These are phyloP conservation scores for Gnatocerus cornutus DNA, from an alignment of 2,888 invertebrate species.

Conservation along the genomic window DNA sequence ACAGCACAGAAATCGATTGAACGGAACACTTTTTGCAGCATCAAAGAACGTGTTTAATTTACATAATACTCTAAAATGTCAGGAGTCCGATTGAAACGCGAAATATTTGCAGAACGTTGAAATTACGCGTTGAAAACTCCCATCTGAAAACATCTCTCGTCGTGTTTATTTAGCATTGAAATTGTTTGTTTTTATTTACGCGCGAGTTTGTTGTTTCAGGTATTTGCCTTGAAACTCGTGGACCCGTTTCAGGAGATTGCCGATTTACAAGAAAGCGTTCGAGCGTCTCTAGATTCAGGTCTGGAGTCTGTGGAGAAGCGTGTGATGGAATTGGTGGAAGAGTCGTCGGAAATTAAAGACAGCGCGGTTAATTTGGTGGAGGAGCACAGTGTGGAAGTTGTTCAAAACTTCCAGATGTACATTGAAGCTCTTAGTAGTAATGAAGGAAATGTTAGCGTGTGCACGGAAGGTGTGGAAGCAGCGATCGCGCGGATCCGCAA, in stretches of 20 bases:
- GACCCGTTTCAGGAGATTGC: slow-evolving; percentile 5
- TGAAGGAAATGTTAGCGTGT: slow-evolving; percentile 12
- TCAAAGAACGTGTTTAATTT: slow-evolving; percentile 21
- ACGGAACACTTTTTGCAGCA: not conserved
- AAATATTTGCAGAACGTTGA: slow-evolving; percentile 27
- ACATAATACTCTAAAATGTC: not conserved
- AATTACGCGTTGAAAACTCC: not conserved
- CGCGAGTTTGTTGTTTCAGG: too few species aligned
- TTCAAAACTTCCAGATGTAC: slow-evolving; percentile 10
- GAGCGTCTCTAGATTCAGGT: not conserved
- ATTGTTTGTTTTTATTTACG: too few species aligned
- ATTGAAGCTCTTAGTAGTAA: not conserved
- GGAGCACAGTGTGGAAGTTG: slow-evolving; percentile 8
- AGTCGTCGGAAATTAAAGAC: not conserved
- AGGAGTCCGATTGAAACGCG: slow-evolving; percentile 10
- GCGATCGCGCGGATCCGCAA: not conserved
- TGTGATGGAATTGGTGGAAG: slow-evolving; percentile 9
- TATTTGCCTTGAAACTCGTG: not conserved
- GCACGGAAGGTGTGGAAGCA: not conserved
- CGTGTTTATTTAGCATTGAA: too few species aligned
- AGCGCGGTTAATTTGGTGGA: slow-evolving; percentile 24
- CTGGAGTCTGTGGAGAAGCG: slow-evolving; percentile 15
- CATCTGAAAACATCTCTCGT: too few species aligned
- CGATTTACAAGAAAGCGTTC: not conserved
- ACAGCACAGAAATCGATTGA: slow-evolving; percentile 15